A percentile compares a stretch with the other conserved stretches of the same genome.
These are phyloP conservation scores for Microvelia longipes DNA, from an alignment of 1,140 invertebrate species.

Conservation along the genomic window DNA sequence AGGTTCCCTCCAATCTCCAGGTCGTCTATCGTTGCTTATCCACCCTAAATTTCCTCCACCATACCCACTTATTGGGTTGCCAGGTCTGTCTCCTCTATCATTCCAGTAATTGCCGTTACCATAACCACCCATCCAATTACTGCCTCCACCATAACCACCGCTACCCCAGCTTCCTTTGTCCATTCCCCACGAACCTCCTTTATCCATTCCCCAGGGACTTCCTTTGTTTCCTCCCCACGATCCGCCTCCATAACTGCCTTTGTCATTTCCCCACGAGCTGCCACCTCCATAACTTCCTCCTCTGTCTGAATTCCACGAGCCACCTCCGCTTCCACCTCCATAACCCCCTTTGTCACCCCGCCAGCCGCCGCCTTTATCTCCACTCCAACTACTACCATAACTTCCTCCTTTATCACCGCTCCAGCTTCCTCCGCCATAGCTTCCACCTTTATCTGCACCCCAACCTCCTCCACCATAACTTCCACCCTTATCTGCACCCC, in stretches of 20 bases:
- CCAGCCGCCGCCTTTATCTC: background rate
- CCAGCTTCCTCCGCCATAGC: conserved; percentile 5
- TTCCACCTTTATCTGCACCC: background rate
- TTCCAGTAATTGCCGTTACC: background rate
- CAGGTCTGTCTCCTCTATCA: background rate
- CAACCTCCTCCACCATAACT: background rate
- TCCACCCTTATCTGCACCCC: background rate
- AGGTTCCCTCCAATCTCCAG: background rate
- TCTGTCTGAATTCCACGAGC: background rate
- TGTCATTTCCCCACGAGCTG: background rate
- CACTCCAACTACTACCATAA: conserved; percentile 1
- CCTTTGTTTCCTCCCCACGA: conserved; percentile 6
- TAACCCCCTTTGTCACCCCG: background rate
- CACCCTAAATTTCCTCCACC: background rate
- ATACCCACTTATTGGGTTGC: background rate
- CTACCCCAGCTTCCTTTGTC: background rate
- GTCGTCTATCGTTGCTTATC: background rate
- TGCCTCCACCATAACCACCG: background rate
- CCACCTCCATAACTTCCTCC: background rate
- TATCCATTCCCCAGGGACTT: conserved; percentile 1
- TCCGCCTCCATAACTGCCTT: background rate
- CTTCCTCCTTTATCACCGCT: conserved; percentile 1
- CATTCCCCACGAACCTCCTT: background rate
- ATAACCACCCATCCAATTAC: background rate
- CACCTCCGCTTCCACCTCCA: background rate